A percentile compares a stretch with the other conserved stretches of the same genome.
These are phyloP conservation scores for Mamestra configurata DNA, from an alignment of 1,140 invertebrate species.

Conservation along the genomic window DNA sequence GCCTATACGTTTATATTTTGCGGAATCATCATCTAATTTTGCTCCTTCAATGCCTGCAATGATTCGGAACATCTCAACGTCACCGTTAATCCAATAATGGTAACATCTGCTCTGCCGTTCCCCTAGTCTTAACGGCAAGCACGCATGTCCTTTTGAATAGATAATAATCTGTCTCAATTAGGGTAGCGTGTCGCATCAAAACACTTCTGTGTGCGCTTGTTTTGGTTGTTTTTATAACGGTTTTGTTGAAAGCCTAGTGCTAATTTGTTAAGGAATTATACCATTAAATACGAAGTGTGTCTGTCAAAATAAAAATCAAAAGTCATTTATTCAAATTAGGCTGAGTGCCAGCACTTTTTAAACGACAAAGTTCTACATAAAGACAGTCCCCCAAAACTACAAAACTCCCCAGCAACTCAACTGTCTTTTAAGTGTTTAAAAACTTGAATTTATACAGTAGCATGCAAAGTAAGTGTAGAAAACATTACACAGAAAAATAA, in stretches of 20 bases:
- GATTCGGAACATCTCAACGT: not conserved
- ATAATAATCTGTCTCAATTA: constrained; percentile 41
- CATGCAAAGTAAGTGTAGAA: too few relatives aligned
- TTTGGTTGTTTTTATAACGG: constrained; percentile 47
- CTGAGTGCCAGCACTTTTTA: too few relatives aligned
- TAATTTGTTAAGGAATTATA: constrained; percentile 52
- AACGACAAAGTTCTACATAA: too few relatives aligned
- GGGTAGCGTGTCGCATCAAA: constrained; percentile 15
- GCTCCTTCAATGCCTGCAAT: not conserved
- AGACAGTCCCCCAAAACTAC: too few relatives aligned
- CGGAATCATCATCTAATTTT: not conserved
- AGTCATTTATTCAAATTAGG: too few relatives aligned
- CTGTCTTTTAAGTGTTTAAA: too few relatives aligned
- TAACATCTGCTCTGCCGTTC: constrained; percentile 33
- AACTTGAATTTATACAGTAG: too few relatives aligned
- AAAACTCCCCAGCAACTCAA: too few relatives aligned
- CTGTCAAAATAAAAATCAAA: too few relatives aligned
- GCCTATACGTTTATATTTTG: not conserved
- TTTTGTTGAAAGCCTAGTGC: not conserved
- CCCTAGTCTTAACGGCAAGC: constrained; percentile 7
- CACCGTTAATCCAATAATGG: constrained; percentile 7
- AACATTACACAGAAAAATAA: too few relatives aligned
- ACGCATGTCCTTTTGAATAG: constrained; percentile 19
- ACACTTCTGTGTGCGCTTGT: constrained; percentile 26
- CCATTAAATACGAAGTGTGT: not conserved